A percentile compares a stretch with the other conserved stretches of the same genome.
Evolutionary conservation across 2,113 vertebrate species (phyloP).

Genomic region (Uria lomvia): DNA sequence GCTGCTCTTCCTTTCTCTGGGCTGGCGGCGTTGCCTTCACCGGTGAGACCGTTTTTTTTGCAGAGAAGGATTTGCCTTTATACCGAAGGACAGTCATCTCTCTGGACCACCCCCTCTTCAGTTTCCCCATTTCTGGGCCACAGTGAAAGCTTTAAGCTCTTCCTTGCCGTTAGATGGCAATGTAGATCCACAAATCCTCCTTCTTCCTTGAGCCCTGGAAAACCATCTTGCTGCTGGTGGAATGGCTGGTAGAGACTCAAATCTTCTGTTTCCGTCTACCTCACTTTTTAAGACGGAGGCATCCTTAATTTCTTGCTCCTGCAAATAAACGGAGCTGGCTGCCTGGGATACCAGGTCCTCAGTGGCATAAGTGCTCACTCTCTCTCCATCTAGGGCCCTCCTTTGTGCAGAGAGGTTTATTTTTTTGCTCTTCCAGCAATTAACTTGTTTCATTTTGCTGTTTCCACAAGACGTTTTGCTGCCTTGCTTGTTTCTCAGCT

Average conservation of each 20-base stretch:
- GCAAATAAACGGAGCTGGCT: neutral
- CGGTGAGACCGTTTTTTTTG: neutral
- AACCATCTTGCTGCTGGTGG: neutral
- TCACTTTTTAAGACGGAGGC: neutral
- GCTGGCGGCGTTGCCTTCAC: neutral
- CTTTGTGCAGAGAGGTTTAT: neutral
- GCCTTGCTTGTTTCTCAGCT: neutral
- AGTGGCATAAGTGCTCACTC: neutral
- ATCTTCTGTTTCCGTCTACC: neutral
- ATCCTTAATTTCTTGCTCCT: neutral
- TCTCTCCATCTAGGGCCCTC: neutral
- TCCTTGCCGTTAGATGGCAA: slow-evolving; percentile 52
- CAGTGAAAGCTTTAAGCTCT: neutral
- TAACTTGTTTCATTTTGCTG: neutral
- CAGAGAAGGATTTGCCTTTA: neutral
- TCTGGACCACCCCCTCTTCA: neutral
- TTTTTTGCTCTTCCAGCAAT: neutral
- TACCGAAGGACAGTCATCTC: neutral
- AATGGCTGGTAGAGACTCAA: neutral
- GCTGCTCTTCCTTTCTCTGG: neutral
- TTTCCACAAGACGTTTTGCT: neutral
- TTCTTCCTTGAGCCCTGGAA: neutral
- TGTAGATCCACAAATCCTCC: slow-evolving; percentile 20
- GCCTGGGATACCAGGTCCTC: neutral
- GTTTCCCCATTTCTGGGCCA: neutral